Base-by-base conservation (phyloP, 2,888 invertebrate genomes). In the Dorcus hopei region DNA sequence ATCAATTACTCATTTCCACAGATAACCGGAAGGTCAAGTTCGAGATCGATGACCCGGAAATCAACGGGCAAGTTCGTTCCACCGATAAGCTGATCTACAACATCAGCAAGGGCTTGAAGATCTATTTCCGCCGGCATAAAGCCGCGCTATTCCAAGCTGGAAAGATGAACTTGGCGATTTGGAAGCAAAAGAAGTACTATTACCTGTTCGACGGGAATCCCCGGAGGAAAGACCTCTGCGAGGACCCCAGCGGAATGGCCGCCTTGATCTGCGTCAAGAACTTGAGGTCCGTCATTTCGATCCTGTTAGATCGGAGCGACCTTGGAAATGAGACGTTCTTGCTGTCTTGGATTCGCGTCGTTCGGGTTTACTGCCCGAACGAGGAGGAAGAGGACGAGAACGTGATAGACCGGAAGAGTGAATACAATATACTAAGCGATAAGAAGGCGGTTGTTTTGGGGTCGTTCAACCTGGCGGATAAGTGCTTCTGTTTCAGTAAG, bases 131-230 rank as follows among this genome's bases (percentile, higher is more conserved):
- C 50, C 79, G 80, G 16, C 80, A 83, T 66, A 74, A 79, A 11
- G 81, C 83, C 16, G 84, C 83, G 0, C 71, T 85, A 54, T 70
- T 86, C 2, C 73, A 75, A 61, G 75, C 77, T 0, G 66, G 73
- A 14, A 69, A 72, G n/a, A 53, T 72, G 7, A 82, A 82, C 71
- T 70, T 85, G 9, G 80, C 81, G 0, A 80, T 85, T 63, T 85
- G 85, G 87, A 85, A 82, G 55, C 70, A 73, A 62, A 83, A 83
- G 65, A 82, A 78, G 49, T 79, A 83, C 49, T 87, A 78, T 70
- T 86, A 85, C 61, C 80, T 88, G 63, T 88, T 87, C 67, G 88
- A 88, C 72, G 84, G 86, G 1, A 83, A 80, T 14, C 83, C 84
- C 1, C 77, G 85, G 65, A 82, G 82, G 49, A 77, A 80, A 1